phyloP scores from a whole-genome alignment of 2,113 vertebrate species.

The Paratilapia polleni region DNA sequence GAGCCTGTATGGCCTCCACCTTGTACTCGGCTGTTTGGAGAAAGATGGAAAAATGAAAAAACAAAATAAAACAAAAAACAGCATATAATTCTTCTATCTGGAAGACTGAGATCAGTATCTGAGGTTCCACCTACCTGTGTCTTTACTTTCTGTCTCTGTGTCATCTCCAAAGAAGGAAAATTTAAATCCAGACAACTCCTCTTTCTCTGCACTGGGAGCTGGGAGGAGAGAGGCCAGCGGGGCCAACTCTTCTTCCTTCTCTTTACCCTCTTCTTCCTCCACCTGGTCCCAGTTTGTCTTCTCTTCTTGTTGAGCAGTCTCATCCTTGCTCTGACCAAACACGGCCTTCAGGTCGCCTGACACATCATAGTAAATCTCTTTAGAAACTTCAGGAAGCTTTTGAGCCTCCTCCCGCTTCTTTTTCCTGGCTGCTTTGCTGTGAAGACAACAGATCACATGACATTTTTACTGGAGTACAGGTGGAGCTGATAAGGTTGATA shows the following conservation, averaged over 20 bases:
- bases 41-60: background rate
- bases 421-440: conserved; percentile 84
- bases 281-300: conserved; percentile 48
- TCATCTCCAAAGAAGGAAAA: conserved; percentile 91
- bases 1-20: conserved; percentile 75
- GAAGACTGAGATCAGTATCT: background rate
- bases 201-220: background rate
- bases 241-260: background rate
- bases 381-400: conserved; percentile 89
- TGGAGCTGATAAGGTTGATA: background rate
- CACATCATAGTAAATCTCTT: conserved; percentile 87
- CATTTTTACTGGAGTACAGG: background rate
- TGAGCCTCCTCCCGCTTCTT: conserved; percentile 85
- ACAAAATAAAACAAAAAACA: background rate
- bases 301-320: conserved; percentile 22
- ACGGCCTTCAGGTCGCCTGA: conserved; percentile 85
- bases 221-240: background rate
- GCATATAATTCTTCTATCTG: background rate
- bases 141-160: background rate
- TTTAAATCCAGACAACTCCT: conserved; percentile 75
- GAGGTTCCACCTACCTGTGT: conserved; percentile 61
- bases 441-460: conserved; percentile 2
- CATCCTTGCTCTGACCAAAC: conserved; percentile 76
- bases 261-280: background rate
- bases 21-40: conserved; percentile 77